These are phyloP conservation scores for Spermophilus dauricus DNA, from an alignment of 2,113 vertebrate species.

Conservation along the genomic window DNA sequence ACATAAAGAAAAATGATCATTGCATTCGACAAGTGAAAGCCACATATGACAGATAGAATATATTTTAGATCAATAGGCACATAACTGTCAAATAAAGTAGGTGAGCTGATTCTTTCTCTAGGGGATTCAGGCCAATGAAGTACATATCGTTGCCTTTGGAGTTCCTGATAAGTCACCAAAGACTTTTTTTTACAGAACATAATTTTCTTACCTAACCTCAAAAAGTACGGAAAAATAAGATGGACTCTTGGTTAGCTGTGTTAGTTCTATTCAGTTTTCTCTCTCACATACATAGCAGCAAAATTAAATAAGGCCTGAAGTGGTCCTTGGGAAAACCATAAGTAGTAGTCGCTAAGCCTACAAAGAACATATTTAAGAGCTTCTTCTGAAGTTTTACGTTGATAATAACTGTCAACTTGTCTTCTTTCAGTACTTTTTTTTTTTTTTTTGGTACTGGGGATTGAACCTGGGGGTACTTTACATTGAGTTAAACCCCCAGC, in stretches of 20 bases:
- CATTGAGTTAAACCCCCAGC: background rate
- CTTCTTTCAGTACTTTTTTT: conserved; percentile 27
- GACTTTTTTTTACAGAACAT: background rate
- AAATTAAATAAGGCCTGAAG: background rate
- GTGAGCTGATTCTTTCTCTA: background rate
- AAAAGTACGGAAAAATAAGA: conserved; percentile 2
- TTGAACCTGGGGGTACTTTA: background rate
- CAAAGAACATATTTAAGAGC: background rate
- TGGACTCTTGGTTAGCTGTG: background rate
- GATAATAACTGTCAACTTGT: background rate
- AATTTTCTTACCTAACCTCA: conserved; percentile 53
- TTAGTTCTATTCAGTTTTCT: conserved; percentile 30
- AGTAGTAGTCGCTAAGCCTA: background rate
- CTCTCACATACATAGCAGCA: background rate
- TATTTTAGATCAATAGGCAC: conserved; percentile 12
- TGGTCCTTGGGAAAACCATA: conserved; percentile 45
- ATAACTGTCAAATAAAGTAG: conserved; percentile 44
- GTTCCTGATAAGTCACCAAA: background rate
- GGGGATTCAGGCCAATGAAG: background rate
- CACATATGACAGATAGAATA: conserved; percentile 27
- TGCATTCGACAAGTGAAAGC: background rate
- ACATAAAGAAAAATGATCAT: background rate
- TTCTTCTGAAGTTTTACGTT: conserved; percentile 52
- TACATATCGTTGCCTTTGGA: background rate
- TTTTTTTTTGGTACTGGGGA: background rate